A percentile compares a stretch with the other conserved stretches of the same genome.
These are phyloP conservation scores for Leptinotarsa haldemani DNA, from an alignment of 2,888 invertebrate genomes.

Conservation along the genomic window DNA sequence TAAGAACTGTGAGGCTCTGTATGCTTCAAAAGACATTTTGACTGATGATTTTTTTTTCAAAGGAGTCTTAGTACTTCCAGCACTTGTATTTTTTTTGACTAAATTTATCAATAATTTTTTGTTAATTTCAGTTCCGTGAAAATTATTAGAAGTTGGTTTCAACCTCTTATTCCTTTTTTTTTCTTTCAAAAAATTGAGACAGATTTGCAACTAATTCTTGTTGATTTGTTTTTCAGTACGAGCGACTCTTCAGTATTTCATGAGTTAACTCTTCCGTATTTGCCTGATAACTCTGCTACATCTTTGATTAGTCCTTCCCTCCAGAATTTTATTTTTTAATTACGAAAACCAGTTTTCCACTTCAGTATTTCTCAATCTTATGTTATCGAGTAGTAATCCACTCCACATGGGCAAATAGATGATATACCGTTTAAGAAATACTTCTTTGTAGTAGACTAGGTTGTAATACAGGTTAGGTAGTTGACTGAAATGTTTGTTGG, in stretches of 20 bases:
- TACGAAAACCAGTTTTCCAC: constrained; percentile 25
- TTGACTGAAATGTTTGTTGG: not conserved
- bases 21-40: not conserved
- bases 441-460: not conserved
- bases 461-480: not conserved
- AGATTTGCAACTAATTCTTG: not conserved
- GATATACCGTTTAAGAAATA: not conserved
- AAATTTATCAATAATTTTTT: not conserved
- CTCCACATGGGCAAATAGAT: constrained; percentile 8
- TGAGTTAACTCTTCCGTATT: constrained; percentile 15
- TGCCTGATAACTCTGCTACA: constrained; percentile 16
- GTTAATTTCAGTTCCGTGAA: not conserved
- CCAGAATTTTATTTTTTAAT: not conserved
- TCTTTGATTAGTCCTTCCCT: constrained; percentile 11
- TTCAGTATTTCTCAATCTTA: constrained; percentile 1
- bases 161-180: not conserved
- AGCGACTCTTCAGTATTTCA: constrained; percentile 20
- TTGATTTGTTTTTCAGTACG: not conserved
- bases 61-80: not conserved
- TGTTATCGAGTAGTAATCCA: not conserved
- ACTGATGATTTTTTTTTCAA: not conserved
- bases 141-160: not conserved
- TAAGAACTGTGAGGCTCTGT: not conserved
- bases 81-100: not conserved
- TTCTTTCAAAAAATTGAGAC: not conserved